Evolutionary conservation across 1,140 invertebrate species (phyloP), one percentile per base, ranked within the genome.

Genomic region (Fopius arisanus): DNA sequence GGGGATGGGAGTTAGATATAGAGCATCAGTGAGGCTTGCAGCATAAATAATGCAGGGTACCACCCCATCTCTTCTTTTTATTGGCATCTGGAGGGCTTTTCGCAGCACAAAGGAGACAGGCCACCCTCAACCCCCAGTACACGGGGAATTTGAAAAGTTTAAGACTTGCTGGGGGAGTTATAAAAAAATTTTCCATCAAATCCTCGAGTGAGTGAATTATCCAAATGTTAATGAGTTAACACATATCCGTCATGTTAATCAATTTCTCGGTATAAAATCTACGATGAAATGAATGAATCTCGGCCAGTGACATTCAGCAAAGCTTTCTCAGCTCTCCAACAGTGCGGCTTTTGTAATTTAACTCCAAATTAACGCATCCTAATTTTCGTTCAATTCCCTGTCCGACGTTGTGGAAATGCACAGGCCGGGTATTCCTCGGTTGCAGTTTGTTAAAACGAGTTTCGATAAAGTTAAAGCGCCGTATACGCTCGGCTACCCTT

Each of bases 11-110:
- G 41, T 14, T 7, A 16, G 41, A 3, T 10, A 3, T 73, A 62
- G 65, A 78, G 80, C 81, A 85, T 84, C 84, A 85, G 84, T 85
- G 84, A 85, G 80, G 79, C 79, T 79, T 74, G 76, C 68, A 75
- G 75, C 71, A 72, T 59, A 59, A 59, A 59, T 59, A 59, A 59
- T 59, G 54, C 54, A 59, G 54, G 3, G 9, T 14, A 59, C 54
- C 23, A n/a, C n/a, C 23, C 1, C 2, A 5, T 26, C 1, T 54
- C 48, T 26, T 23, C 48, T 26, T 54, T 54, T 54, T 54, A 54
- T 54, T 54, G 48, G 48, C 48, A 54, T 54, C 48, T 54, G 48
- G 48, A 54, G 54, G 10, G 54, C 21, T 26, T 59, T 26, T 59
- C n/a, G 54, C 21, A 26, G 54, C 10, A 9, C 54, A 23, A 28